Evolutionary conservation across 2,113 vertebrate genomes (phyloP).

Genomic region (Crotalus viridis): DNA sequence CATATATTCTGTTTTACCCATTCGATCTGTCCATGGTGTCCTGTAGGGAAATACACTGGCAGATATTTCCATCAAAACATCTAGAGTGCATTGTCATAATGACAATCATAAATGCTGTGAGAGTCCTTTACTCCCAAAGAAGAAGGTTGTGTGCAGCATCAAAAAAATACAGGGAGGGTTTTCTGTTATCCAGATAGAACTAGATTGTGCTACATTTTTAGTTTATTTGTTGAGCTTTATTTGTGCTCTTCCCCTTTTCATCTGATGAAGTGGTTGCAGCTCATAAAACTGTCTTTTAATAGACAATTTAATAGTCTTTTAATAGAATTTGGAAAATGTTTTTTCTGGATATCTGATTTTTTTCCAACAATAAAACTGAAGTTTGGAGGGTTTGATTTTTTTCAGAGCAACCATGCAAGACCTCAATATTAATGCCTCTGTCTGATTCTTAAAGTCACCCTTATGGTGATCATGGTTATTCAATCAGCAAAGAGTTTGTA

Average conservation of each 20-base stretch:
- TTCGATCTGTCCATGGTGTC: background rate
- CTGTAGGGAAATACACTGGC: background rate
- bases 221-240: background rate
- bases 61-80: background rate
- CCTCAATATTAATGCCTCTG: background rate
- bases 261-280: background rate
- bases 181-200: background rate
- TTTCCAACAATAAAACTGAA: background rate
- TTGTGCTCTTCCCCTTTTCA: background rate
- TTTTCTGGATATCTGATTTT: background rate
- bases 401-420: background rate
- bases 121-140: background rate
- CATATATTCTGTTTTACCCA: background rate
- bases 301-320: background rate
- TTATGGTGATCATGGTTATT: background rate
- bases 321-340: background rate
- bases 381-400: background rate
- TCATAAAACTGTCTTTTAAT: background rate
- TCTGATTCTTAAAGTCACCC: background rate
- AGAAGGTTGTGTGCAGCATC: background rate
- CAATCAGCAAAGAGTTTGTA: background rate
- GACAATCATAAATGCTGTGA: background rate
- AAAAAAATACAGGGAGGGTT: background rate
- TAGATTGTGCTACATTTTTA: background rate
- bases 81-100: background rate